phyloP scores from a whole-genome alignment of 2,797 vertebrate species.

The Ceryle rudis region DNA sequence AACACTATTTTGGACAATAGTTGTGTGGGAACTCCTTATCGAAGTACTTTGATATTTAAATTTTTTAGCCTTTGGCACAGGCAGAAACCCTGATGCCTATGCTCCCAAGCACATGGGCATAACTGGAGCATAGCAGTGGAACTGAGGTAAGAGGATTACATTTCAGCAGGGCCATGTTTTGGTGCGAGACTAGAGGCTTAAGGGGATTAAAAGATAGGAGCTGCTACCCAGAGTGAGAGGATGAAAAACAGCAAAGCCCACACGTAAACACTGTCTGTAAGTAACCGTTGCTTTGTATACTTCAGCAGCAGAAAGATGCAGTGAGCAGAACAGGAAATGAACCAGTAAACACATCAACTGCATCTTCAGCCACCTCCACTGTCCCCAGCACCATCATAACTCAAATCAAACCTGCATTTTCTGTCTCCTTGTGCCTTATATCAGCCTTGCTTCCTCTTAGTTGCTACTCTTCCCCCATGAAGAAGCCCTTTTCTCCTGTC shows the following conservation, averaged over 20 bases:
- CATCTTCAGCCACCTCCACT: neutral
- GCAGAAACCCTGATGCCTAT: neutral
- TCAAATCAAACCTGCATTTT: neutral
- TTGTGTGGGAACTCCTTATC: neutral
- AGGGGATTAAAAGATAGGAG: conserved; percentile 28
- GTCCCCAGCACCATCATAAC: neutral
- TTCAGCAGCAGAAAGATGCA: neutral
- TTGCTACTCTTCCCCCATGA: neutral
- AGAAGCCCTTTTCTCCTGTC: neutral
- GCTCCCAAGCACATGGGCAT: neutral
- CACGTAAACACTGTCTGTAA: neutral
- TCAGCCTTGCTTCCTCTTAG: neutral
- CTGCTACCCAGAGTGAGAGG: neutral
- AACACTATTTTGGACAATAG: neutral
- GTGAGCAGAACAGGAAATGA: neutral
- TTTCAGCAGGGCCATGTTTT: conserved; percentile 40
- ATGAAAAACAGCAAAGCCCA: neutral
- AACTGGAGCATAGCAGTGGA: neutral
- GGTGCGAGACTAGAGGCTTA: conserved; percentile 4
- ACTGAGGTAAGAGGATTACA: conserved; percentile 58
- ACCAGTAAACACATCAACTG: neutral
- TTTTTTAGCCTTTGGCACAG: neutral
- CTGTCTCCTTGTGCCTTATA: neutral
- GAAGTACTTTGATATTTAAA: neutral
- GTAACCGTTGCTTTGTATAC: accelerated